Evolutionary conservation across 2,113 vertebrate species (phyloP), one percentile per base, ranked within the genome.

Genomic region (Pachypanchax playfairii): DNA sequence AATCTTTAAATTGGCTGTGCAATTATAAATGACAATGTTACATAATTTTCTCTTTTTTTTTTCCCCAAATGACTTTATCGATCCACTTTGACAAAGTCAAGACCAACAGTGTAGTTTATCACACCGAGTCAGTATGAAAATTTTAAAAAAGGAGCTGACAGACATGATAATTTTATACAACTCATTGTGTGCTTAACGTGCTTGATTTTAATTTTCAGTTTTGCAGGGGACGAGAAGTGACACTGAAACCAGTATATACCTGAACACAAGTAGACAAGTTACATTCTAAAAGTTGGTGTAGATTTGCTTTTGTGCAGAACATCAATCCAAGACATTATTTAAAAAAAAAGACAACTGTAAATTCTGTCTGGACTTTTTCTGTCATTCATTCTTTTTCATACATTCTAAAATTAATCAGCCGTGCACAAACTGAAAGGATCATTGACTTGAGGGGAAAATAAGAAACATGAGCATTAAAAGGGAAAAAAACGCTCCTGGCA

Each of bases 101-200:
- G n/a, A n/a, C n/a, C n/a, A n/a, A n/a, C n/a, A n/a, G n/a, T 11
- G 77, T 72, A 58, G 88, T 80, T 72, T 75, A 82, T 79, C 78
- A 72, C 65, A 69, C 60, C 65, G 39, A 82, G 73, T 74, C 66
- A 69, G 69, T 39, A 63, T 49, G 18, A 18, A 12, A 44, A 67
- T 38, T 62, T 24, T 20, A 17, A 35, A 11, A 31, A 39, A n/a
- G n/a, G 41, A 25, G 51, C 18, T 38, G 11, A 47, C 35, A 13
- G 35, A 49, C 54, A 28, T 14, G 13, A 38, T n/a, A 73, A 0
- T 22, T 8, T 67, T 58, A 18, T 36, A 26, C 14, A 36, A 14
- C 18, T 43, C 5, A 13, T 15, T 21, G 9, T 18, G 11, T 43
- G 2, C 18, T 9, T 43, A 6, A 3, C 18, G 11, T 43, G 21